Percentiles rank a stretch among this genome's conserved stretches.
phyloP scores from a whole-genome alignment of 2,797 vertebrate species.

The Zenarchopterus dispar region DNA sequence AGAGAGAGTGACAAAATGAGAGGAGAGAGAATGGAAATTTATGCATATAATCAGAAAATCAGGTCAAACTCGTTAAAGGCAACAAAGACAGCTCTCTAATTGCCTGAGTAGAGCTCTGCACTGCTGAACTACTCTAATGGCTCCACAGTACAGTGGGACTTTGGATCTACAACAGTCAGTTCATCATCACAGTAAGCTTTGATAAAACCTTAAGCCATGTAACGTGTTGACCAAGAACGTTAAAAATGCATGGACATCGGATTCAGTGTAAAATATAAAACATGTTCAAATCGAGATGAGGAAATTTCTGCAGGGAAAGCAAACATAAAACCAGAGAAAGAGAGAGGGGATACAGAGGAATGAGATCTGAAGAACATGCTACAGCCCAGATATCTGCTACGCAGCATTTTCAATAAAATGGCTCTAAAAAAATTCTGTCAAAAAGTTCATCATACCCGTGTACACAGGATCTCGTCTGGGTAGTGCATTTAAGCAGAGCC shows the following conservation, averaged over 20 bases:
- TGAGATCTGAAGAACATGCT: conserved; percentile 1
- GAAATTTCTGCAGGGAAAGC: conserved; percentile 2
- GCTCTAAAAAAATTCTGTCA: neutral
- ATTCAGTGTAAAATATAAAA: conserved; percentile 10
- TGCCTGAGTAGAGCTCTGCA: conserved; percentile 35
- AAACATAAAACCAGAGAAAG: conserved; percentile 4
- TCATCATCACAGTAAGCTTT: conserved; percentile 21
- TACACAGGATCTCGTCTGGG: neutral
- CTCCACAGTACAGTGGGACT: conserved; percentile 3
- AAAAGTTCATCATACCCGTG: neutral
- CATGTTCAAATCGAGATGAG: conserved; percentile 13
- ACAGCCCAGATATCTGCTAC: neutral
- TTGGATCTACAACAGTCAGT: conserved; percentile 3
- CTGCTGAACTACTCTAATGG: conserved; percentile 23
- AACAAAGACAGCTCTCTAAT: conserved; percentile 60
- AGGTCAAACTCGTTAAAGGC: conserved; percentile 68
- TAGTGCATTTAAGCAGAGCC: neutral
- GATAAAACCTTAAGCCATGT: conserved; percentile 25
- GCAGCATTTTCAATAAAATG: neutral
- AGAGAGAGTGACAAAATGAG: conserved; percentile 15
- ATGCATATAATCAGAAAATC: conserved; percentile 58
- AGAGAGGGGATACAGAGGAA: neutral
- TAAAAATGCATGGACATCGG: conserved; percentile 13
- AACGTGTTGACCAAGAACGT: conserved; percentile 14
- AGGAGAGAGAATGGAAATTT: conserved; percentile 38